Conservation (phyloP, 2,888 invertebrate genomes). For the Hybos culiciformis region DNA sequence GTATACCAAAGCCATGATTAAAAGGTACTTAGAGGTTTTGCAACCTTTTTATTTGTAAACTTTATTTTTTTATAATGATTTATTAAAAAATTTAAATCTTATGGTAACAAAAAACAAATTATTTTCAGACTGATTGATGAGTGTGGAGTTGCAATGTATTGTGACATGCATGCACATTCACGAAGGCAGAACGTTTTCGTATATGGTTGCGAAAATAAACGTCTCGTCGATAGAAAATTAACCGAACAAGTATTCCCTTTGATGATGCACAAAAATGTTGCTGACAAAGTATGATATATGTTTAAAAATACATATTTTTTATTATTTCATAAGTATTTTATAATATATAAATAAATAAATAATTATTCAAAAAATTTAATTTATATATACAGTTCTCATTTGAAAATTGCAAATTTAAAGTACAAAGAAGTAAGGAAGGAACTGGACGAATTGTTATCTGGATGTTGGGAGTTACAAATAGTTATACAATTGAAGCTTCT, state of each 20-base stretch:
- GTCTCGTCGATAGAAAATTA: conserved; percentile 61
- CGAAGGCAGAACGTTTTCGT: conserved; percentile 90
- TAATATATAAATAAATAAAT: no score
- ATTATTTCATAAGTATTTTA: not conserved
- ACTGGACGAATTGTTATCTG: conserved; percentile 89
- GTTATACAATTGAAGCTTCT: conserved; percentile 91
- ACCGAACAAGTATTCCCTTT: conserved; percentile 88
- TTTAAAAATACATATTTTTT: not conserved
- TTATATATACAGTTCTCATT: conserved; percentile 60
- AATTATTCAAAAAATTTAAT: not conserved
- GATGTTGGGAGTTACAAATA: conserved; percentile 89
- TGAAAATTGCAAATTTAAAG: conserved; percentile 85
- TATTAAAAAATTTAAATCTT: not conserved
- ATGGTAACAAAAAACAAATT: not conserved
- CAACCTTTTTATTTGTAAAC: not conserved
- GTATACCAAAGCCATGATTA: conserved; percentile 82
- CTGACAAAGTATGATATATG: conserved; percentile 58
- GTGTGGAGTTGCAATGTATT: conserved; percentile 79
- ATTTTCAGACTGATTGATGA: conserved; percentile 65
- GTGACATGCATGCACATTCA: conserved; percentile 91
- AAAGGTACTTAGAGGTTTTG: conserved; percentile 46
- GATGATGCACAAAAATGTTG: conserved; percentile 84
- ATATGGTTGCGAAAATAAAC: conserved; percentile 85
- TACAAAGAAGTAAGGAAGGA: conserved; percentile 88
- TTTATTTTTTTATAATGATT: conserved; percentile 2